Evolutionary conservation across 2,113 vertebrate genomes (phyloP).

Genomic region (Laticauda laticaudata): DNA sequence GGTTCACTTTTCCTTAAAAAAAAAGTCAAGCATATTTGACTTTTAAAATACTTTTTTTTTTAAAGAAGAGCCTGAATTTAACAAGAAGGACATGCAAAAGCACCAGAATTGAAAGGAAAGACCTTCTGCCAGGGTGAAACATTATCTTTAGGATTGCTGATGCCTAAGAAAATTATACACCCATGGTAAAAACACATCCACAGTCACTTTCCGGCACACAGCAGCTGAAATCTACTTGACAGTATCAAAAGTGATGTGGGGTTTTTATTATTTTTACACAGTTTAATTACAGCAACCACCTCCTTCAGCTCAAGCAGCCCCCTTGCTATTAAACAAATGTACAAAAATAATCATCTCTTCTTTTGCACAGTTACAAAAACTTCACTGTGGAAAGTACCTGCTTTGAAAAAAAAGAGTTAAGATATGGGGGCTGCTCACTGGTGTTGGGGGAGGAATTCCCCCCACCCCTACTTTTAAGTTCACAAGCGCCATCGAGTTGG

Average conservation of each 20-base stretch:
- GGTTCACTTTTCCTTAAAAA: constrained; percentile 50
- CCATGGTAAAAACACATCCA: not conserved
- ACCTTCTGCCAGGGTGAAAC: constrained; percentile 10
- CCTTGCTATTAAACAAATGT: constrained; percentile 26
- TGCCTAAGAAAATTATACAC: not conserved
- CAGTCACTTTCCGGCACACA: not conserved
- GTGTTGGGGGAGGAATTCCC: not conserved
- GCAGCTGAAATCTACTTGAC: not conserved
- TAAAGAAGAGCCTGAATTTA: constrained; percentile 29
- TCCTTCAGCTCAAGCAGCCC: constrained; percentile 38
- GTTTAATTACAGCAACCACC: constrained; percentile 18
- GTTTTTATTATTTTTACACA: constrained; percentile 14
- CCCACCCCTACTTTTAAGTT: not conserved
- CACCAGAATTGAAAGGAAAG: constrained; percentile 17
- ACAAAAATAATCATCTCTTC: constrained; percentile 45
- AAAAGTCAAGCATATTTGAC: constrained; percentile 51
- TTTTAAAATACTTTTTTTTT: constrained; percentile 37
- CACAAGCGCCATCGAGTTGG: not conserved
- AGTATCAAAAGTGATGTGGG: not conserved
- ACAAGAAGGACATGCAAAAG: constrained; percentile 9
- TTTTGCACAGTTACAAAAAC: constrained; percentile 47
- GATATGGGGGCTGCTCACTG: not conserved
- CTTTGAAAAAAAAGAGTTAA: constrained; percentile 31
- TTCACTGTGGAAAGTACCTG: constrained; percentile 47
- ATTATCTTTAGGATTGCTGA: not conserved